phyloP scores from a whole-genome alignment of 2,888 invertebrate genomes.

The Orthonychiurus folsomi region DNA sequence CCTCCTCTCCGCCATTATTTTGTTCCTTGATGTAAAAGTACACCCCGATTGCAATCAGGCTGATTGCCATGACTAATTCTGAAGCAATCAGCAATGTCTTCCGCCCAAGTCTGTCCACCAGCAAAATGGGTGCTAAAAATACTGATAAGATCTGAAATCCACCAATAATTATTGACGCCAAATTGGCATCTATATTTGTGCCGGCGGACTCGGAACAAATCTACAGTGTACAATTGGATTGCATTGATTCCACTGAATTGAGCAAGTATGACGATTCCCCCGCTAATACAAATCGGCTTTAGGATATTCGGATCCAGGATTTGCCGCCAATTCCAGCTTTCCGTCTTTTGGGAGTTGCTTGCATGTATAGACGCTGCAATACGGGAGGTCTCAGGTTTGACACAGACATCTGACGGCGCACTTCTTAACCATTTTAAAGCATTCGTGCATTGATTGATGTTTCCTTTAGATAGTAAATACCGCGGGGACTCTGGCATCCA shows the following conservation, averaged over 20 bases:
- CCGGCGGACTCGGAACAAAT: constrained; percentile 25
- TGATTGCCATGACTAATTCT: constrained; percentile 61
- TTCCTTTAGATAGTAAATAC: constrained; percentile 55
- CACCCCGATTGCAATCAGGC: constrained; percentile 60
- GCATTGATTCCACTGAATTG: constrained; percentile 63
- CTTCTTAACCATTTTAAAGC: constrained; percentile 69
- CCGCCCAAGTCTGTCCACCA: constrained; percentile 72
- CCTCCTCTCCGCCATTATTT: constrained; percentile 23
- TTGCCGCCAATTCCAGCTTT: too few relatives aligned
- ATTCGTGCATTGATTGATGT: constrained; percentile 55
- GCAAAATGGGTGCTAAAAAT: constrained; percentile 47
- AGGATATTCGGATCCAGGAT: constrained; percentile 17
- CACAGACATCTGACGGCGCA: constrained; percentile 42
- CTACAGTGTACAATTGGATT: constrained; percentile 25
- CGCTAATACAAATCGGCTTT: constrained; percentile 59
- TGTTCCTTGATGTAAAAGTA: constrained; percentile 55
- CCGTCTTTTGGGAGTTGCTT: too few relatives aligned
- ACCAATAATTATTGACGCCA: constrained; percentile 23
- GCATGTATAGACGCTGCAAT: too few relatives aligned
- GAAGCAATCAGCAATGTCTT: constrained; percentile 68
- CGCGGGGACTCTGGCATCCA: constrained; percentile 70
- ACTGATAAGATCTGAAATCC: neutral
- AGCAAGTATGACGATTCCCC: constrained; percentile 75
- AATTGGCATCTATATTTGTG: constrained; percentile 20
- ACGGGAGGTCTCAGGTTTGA: constrained; percentile 33